phyloP scores from a whole-genome alignment of 2,888 invertebrate genomes.

The Oxycera nigricornis region DNA sequence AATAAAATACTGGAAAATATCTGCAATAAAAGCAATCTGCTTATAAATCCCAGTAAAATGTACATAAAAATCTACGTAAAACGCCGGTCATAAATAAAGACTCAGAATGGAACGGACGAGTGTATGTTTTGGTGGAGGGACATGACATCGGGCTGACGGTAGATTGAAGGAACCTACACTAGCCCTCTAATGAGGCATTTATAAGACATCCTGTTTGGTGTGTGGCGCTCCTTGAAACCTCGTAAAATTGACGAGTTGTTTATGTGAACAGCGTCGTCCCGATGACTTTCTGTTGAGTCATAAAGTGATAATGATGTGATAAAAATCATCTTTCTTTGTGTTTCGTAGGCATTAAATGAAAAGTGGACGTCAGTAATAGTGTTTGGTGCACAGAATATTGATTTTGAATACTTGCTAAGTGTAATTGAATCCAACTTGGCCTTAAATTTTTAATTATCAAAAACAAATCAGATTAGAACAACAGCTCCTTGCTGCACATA shows the following conservation, averaged over 20 bases:
- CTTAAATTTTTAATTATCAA: no score
- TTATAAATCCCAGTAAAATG: constrained; percentile 36
- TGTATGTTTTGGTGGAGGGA: background rate
- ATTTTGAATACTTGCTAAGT: no score
- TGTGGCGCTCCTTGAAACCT: constrained; percentile 20
- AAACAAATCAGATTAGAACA: no score
- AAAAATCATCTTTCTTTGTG: constrained; percentile 25
- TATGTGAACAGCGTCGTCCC: background rate
- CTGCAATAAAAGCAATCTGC: constrained; percentile 38
- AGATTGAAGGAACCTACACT: background rate
- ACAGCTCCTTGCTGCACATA: no score
- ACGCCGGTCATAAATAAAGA: constrained; percentile 33
- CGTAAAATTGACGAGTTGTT: constrained; percentile 38
- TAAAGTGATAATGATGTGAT: constrained; percentile 37
- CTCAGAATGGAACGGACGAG: background rate
- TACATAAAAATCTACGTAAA: constrained; percentile 33
- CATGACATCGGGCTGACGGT: background rate
- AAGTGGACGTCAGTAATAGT: no score
- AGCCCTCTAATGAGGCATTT: constrained; percentile 29
- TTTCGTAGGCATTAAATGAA: no score
- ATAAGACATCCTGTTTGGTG: constrained; percentile 1
- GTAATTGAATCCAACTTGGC: no score
- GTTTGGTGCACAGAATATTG: no score
- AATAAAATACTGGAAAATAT: constrained; percentile 42
- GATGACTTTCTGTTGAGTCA: constrained; percentile 24